Evolutionary conservation across 1,140 invertebrate species (phyloP).

Genomic region (Saccostrea glomerata): DNA sequence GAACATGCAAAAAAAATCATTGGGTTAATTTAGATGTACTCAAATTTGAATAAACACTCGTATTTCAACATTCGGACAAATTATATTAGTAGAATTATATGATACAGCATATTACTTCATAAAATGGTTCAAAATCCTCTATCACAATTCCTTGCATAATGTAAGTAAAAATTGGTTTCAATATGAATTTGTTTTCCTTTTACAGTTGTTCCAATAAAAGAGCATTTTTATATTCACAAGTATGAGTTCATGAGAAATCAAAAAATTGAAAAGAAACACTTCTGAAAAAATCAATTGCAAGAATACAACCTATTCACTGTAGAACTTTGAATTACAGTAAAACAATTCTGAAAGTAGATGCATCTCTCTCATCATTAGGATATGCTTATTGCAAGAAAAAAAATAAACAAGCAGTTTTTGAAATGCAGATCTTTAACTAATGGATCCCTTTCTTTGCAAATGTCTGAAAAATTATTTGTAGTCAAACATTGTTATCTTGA

Average conservation of each 20-base stretch:
- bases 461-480: neutral
- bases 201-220: neutral
- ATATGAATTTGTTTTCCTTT: neutral
- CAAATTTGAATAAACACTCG: neutral
- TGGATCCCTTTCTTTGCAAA: neutral
- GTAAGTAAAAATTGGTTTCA: neutral
- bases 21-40: neutral
- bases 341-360: neutral
- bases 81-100: neutral
- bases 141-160: constrained; percentile 18
- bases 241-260: neutral
- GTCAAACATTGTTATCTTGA: no score
- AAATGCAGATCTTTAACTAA: neutral
- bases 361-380: neutral
- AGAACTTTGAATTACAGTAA: neutral
- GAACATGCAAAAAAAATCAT: neutral
- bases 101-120: neutral
- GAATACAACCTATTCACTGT: constrained; percentile 13
- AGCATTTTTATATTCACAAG: neutral
- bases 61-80: neutral
- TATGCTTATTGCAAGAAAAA: neutral
- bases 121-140: neutral
- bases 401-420: neutral
- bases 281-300: neutral
- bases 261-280: neutral